Percentiles rank a stretch among this genome's conserved stretches.
Evolutionary conservation across 2,888 invertebrate genomes (phyloP).

Genomic region (Athalia cordata): DNA sequence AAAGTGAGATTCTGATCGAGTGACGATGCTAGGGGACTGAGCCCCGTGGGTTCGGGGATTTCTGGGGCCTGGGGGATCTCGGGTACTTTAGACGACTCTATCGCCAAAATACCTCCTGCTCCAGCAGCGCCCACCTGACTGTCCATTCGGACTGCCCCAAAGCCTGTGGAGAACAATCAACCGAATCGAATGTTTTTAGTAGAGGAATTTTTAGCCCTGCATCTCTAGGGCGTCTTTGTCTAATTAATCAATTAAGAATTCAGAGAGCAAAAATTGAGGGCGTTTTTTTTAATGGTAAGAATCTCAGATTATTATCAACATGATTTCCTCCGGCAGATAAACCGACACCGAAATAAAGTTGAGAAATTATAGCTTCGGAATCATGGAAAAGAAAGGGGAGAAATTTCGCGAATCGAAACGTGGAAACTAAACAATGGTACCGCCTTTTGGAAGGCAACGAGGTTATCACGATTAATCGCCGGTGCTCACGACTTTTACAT

Average conservation of each 20-base stretch:
- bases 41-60: constrained; percentile 67
- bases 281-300: too few species aligned
- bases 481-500: too few species aligned
- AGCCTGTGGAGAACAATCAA: neutral
- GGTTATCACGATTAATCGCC: neutral
- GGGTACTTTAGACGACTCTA: constrained; percentile 62
- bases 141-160: constrained; percentile 68
- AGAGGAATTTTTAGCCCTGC: too few species aligned
- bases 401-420: constrained; percentile 7
- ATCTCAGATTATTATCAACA: too few species aligned
- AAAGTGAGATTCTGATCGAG: constrained; percentile 68
- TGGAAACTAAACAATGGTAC: neutral
- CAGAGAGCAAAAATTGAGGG: too few species aligned
- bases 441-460: neutral
- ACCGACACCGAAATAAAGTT: neutral
- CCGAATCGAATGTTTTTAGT: too few species aligned
- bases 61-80: constrained; percentile 62
- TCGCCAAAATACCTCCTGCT: constrained; percentile 68
- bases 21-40: constrained; percentile 69
- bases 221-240: neutral
- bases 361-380: neutral
- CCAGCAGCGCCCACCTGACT: constrained; percentile 63
- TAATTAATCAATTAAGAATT: neutral
- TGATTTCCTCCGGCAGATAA: too few species aligned
- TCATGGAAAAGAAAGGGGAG: neutral